Conservation (phyloP, 2,888 invertebrate species). For the Atethmia centrago region DNA sequence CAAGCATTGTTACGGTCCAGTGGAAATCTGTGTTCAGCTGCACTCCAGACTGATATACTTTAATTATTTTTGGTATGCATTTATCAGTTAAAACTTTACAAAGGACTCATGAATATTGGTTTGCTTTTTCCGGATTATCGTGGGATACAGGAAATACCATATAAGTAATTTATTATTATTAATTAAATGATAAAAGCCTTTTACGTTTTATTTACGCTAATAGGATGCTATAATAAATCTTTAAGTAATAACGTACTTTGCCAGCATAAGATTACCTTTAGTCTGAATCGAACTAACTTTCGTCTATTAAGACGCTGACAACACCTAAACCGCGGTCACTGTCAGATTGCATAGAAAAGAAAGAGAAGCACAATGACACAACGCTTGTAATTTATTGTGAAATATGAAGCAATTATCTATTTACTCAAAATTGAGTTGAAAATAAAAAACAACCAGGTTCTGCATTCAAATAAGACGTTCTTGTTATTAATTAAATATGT, state of each 20-base stretch:
- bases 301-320: too few species aligned
- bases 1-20: constrained; percentile 6
- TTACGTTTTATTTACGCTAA: neutral
- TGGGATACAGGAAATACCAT: neutral
- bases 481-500: too few species aligned
- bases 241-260: neutral
- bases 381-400: too few species aligned
- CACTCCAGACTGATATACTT: constrained; percentile 6
- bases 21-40: constrained; percentile 10
- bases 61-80: neutral
- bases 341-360: too few species aligned
- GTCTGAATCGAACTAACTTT: neutral
- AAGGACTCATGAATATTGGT: constrained; percentile 8
- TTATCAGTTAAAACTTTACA: neutral
- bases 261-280: neutral
- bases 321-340: too few species aligned
- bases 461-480: too few species aligned
- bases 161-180: neutral
- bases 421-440: too few species aligned
- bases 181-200: neutral
- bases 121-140: neutral
- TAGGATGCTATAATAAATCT: neutral
- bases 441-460: too few species aligned
- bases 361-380: too few species aligned
- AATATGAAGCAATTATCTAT: too few species aligned